Evolutionary conservation across 2,888 invertebrate species (phyloP), one percentile per base, ranked within the genome.

Genomic region (Apantesis nais): DNA sequence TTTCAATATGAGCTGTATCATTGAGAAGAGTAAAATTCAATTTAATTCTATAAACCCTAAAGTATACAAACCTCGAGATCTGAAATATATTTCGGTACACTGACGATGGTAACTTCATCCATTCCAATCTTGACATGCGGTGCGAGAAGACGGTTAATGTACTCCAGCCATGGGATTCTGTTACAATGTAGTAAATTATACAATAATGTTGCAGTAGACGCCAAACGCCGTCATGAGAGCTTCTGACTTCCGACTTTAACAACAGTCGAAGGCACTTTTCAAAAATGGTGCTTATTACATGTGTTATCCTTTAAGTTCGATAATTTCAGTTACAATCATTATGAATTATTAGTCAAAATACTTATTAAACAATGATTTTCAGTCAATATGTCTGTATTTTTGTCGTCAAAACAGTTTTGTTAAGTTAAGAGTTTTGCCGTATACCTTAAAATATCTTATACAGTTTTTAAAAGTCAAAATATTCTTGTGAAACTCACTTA

Each of bases 31-130:
- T 39, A 2, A n/a, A 52, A 25, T 25, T 52, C n/a, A 8, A 25
- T 52, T n/a, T n/a, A 48, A 52, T n/a, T 25, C 3, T n/a, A 52
- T 29, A 12, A 55, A 0, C 1, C 16, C 14, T 62, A 12, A 52
- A 39, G 58, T n/a, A 60, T 60, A 65, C 65, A 25, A 48, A 95
- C 95, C 89, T 97, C 97, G 39, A 99, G 96, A 62, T 97, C 96
- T 1, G 95, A 93, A 63, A 99, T 96, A 91, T 97, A 99, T 78
- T 96, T 96, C 0, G 98, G 98, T 22, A 98, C 98, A 83, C 97
- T 97, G 61, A 99, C 97, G 69, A 98, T 97, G 44, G 99, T 95
- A 0, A 97, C 88, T 91, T 99, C 99, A 72, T 97, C 95, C 0
- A 96, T 95, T 31, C 90, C 93, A 2, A 98, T 93, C 66, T 89